Evolutionary conservation across 1,140 invertebrate genomes (phyloP), one percentile per base, ranked within the genome.

Genomic region (Bombus terrestris): DNA sequence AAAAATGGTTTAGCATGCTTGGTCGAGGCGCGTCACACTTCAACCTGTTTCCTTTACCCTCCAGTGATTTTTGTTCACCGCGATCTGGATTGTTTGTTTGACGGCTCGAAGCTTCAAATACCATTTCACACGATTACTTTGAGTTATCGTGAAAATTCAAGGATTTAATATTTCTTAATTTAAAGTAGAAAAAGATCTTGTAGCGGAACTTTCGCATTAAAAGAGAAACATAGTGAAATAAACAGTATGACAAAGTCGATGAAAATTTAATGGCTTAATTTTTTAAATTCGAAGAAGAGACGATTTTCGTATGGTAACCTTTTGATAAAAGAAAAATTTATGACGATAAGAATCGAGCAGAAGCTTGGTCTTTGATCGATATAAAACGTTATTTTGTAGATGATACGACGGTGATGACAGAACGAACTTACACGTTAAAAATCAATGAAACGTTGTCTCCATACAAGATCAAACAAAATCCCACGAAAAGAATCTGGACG

Each of bases 1-100:
- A 82, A 82, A 82, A 75, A 82, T 82, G 81, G 72, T 82, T 82
- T 82, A 75, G 39, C 39, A 62, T 39, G 71, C 57, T 57, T 37
- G 32, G 10, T 57, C 5, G 37, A 41, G n/a, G 28, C 72, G 59
- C 39, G 39, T 57, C 32, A 32, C 41, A 25, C 35, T 22, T 68
- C 35, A 22, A n/a, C 32, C n/a, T 39, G 53, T 9, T 81, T 35
- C 69, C 39, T 73, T 62, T 25, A 75, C 32, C 12, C 22, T 25
- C 8, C 41, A 59, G 59, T 59, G 35, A 57, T 76, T 76, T 76
- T 59, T 39, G 12, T 59, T 37, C 47, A 28, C 32, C 35, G 35
- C 47, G 28, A 59, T 59, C 18, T n/a, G 22, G 35, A 39, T 39
- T n/a, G 39, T 43, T 43, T 43, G 28, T 32, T 43, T 73, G 13